Base-by-base conservation (phyloP, 2,113 vertebrate species). In the Thunnus thynnus region DNA sequence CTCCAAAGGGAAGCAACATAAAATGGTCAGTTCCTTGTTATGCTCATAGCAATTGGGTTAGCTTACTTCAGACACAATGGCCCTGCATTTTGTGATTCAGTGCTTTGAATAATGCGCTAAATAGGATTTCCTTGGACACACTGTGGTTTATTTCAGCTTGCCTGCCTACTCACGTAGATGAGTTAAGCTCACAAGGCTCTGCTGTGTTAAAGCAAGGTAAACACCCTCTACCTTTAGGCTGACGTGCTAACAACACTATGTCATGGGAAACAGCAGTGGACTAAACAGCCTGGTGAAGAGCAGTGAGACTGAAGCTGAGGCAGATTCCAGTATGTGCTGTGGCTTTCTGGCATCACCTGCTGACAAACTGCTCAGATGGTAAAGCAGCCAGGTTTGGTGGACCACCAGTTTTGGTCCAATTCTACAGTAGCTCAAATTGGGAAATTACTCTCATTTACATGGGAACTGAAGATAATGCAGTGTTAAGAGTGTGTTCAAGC, bases 101-200 rank as follows among this genome's bases (percentile, higher is more conserved):
- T 74, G 54, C 86, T 87, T 82, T 88, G 75, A 88, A 90, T 92
- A 89, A 89, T 90, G 76, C 74, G 50, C 78, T 81, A 83, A 89
- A 86, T 68, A 88, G 91, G 91, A 90, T 91, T 91, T 83, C 76
- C 67, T 74, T 78, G 41, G 76, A 66, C 78, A 86, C 72, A 54
- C 51, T 76, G 77, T 73, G 80, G 70, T 87, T 82, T 84, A 73
- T 74, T 87, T 76, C 61, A 84, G 74, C 78, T 61, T 71, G 13
- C 74, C 57, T 74, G 76, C 69, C 70, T 41, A 75, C 71, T 84
- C 67, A 71, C 78, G 69, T 52, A 61, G 72, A 90, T 63, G 77
- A 86, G 46, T 82, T 86, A 55, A 79, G 84, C 79, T 83, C 62
- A 61, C 57, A 78, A 48, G 66, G 63, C 81, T 84, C 79, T 72